Conservation (phyloP, 53 echinoderm and acorn worm genomes). For the Arbacia lixula region DNA sequence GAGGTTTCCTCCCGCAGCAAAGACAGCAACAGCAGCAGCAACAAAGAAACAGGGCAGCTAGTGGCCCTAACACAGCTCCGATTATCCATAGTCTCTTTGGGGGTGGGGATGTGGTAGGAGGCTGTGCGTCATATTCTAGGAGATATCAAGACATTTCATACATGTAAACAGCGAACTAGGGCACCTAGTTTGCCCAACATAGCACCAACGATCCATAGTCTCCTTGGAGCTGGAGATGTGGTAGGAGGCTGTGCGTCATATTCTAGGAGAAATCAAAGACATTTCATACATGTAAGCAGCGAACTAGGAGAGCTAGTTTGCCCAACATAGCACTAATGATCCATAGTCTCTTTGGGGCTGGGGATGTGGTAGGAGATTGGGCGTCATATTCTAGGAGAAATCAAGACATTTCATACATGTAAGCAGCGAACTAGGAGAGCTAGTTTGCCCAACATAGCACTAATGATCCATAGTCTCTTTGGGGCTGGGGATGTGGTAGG, state of each 20-base stretch:
- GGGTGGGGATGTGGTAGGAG: no score
- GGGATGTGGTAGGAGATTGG: no score
- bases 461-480: constrained; percentile 70
- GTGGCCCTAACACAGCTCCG: constrained; percentile 59
- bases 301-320: no score
- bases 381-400: constrained; percentile 29
- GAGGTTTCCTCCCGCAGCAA: constrained; percentile 53
- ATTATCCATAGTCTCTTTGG: constrained; percentile 70
- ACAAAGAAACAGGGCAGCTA: constrained; percentile 51
- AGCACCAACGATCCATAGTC: no score
- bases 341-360: no score
- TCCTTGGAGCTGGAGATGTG: no score
- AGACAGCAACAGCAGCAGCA: constrained; percentile 77
- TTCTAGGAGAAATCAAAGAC: constrained; percentile 34
- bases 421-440: constrained; percentile 57
- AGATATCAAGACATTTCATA: constrained; percentile 19
- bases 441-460: constrained; percentile 60
- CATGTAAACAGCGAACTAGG: no score
- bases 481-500: no score
- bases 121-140: constrained; percentile 43
- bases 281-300: no score
- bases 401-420: no score
- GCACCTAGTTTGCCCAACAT: no score
- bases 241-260: constrained; percentile 18
- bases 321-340: no score